Base-by-base conservation (phyloP, 2,888 invertebrate species). In the Pheosia tremula region DNA sequence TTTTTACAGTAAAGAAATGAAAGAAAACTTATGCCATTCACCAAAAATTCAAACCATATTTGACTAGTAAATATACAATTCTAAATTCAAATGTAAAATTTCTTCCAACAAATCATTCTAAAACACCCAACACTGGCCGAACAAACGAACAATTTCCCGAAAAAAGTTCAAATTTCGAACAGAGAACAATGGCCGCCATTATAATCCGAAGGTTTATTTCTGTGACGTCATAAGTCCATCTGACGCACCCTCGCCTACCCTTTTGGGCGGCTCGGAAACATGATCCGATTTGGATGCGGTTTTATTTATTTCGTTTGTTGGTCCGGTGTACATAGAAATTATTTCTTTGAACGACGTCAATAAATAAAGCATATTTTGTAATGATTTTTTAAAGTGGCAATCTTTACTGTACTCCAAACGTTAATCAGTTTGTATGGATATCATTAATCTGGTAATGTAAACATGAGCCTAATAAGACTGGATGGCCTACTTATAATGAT, bases 141-240 rank as follows among this genome's bases (percentile, higher is more conserved):
- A 59, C 24, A 52, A 53, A 59, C 53, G 37, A 59, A 58, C 49
- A 24, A 57, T 57, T 61, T 66, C 65, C 70, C 63, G 63, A 59
- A 71, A 71, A 74, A 66, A 64, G 61, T 56, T 61, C 37, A 41
- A 58, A 45, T 58, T 36, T 58, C 53, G 58, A 47, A 45, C 49
- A 9, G 54, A 36, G 57, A 37, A 77, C 75, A 76, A 77, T 71
- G 68, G 72, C 69, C 58, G 56, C 66, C 64, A 62, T 65, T 63
- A 68, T 75, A 69, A 72, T 67, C 60, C 66, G 63, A 57, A 71
- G 73, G 73, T 68, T 75, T 74, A 70, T 70, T 61, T 63, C 59
- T 63, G 66, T 81, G 80, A 81, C 83, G 81, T 82, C 83, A 82
- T 75, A 70, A 73, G 70, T 76, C 71, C 69, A 77, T 79, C 81